Evolutionary conservation across 2,797 vertebrate genomes (phyloP).

Genomic region (Catostomus latipinnis): DNA sequence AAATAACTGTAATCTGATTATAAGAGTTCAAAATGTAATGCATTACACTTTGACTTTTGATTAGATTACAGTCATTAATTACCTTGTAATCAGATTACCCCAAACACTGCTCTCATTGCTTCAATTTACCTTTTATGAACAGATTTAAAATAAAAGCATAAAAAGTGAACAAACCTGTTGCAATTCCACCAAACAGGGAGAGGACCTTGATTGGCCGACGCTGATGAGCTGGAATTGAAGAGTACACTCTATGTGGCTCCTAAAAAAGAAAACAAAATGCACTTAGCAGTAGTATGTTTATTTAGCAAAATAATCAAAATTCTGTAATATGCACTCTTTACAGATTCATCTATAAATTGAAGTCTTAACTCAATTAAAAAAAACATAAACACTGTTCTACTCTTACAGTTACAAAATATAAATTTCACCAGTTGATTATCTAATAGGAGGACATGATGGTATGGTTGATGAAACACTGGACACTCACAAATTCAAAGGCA

Average conservation of each 20-base stretch:
- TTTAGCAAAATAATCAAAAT: too few relatives aligned
- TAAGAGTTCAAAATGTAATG: too few relatives aligned
- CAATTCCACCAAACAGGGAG: slow-evolving; percentile 92
- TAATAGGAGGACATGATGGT: background rate
- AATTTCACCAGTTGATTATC: background rate
- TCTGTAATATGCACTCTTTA: too few relatives aligned
- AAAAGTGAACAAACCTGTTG: slow-evolving; percentile 80
- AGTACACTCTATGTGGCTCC: slow-evolving; percentile 92
- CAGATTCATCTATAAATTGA: too few relatives aligned
- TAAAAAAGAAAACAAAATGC: slow-evolving; percentile 59
- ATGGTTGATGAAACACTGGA: background rate
- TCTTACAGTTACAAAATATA: background rate
- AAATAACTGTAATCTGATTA: too few relatives aligned
- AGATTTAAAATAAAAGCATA: background rate
- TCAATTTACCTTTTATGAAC: background rate
- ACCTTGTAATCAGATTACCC: too few relatives aligned
- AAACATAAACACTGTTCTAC: too few relatives aligned
- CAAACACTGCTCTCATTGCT: background rate
- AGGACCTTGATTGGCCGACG: slow-evolving; percentile 88
- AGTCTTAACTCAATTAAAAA: too few relatives aligned
- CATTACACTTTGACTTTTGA: too few relatives aligned
- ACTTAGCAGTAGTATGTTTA: too few relatives aligned
- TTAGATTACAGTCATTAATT: too few relatives aligned
- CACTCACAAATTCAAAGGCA: slow-evolving; percentile 88
- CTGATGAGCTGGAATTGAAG: slow-evolving; percentile 82